Percentiles rank a stretch among this genome's conserved stretches.
Conservation (phyloP, 2,797 vertebrate genomes). For the Momotus momota region DNA sequence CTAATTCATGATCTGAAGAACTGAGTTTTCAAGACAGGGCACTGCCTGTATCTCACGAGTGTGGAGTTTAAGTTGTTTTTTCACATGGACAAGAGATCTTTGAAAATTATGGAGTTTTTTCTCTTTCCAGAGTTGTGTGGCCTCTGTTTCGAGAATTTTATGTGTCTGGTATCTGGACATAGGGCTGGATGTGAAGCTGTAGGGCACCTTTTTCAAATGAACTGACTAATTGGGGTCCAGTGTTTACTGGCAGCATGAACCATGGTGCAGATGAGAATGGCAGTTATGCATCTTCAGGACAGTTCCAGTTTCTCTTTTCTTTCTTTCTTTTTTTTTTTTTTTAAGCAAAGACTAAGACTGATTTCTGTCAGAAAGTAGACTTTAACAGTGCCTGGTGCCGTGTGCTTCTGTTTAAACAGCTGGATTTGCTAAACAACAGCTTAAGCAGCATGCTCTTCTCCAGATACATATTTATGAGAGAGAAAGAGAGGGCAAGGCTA, state of each 20-base stretch:
- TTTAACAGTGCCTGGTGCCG: not conserved
- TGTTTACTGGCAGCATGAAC: not conserved
- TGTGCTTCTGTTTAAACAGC: slow-evolving; percentile 62
- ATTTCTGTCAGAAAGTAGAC: not conserved
- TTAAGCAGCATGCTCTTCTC: not conserved
- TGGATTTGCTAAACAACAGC: slow-evolving; percentile 47
- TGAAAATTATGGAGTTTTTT: fast-evolving
- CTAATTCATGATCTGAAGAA: not conserved
- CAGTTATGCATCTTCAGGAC: not conserved
- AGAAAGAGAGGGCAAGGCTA: slow-evolving; percentile 19
- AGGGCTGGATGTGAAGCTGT: not conserved
- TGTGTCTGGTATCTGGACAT: fast-evolving
- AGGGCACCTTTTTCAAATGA: not conserved
- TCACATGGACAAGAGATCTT: not conserved
- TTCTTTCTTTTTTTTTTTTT: too few species aligned
- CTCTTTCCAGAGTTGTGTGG: not conserved
- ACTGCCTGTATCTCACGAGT: not conserved
- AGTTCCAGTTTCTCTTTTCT: not conserved
- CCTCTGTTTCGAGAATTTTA: not conserved
- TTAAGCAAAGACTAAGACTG: not conserved
- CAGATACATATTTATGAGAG: slow-evolving; percentile 45
- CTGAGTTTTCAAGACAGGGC: not conserved
- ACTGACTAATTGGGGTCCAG: not conserved
- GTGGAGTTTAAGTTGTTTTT: not conserved
- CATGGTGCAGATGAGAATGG: not conserved